Evolutionary conservation across 2,888 invertebrate genomes (phyloP), one percentile per base, ranked within the genome.

Genomic region (Epistrophella euchroma): DNA sequence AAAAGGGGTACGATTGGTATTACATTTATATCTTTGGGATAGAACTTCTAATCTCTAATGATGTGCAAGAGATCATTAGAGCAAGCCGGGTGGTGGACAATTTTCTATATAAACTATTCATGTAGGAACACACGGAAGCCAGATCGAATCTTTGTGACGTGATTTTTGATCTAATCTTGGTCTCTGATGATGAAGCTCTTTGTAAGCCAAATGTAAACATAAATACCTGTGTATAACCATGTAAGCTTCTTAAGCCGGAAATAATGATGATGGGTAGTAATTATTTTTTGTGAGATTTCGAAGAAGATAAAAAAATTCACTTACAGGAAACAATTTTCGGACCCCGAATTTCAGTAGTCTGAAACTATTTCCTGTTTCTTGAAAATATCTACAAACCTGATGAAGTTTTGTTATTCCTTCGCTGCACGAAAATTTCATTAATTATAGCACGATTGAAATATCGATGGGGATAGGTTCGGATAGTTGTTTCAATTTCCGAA

Each of bases 381-480:
- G 4, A 52, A 7, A n/a, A 17, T 19, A 32, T 32, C 1, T 32
- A 45, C 37, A 17, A 73, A 86, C 86, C 86, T 82, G 74, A 56
- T 82, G 74, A 56, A 50, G 50, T n/a, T n/a, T n/a, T 43, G 58
- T 68, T 74, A 62, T n/a, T 62, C 15, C 2, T 75, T 17, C 86
- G 86, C 56, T 74, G 73, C 77, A 86, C 89, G 50, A 89, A 45
- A 60, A 92, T 84, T 81, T 92, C 91, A 79, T 92, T 93, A 73
- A 93, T 89, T 85, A 93, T 88, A 0, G 92, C 92, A 6, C 93
- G 90, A 82, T 91, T 93, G 78, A 90, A 93, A 85, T 87, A 93
- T 11, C 92, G 91, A 90, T 93, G 93, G 1, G 92, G 90, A 89
- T 91, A 93, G 11, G 91, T 90, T 50, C 90, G 89, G 60, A 90